Evolutionary conservation across 2,888 invertebrate species (phyloP), one percentile per base, ranked within the genome.

Genomic region (Orchesella flavescens): DNA sequence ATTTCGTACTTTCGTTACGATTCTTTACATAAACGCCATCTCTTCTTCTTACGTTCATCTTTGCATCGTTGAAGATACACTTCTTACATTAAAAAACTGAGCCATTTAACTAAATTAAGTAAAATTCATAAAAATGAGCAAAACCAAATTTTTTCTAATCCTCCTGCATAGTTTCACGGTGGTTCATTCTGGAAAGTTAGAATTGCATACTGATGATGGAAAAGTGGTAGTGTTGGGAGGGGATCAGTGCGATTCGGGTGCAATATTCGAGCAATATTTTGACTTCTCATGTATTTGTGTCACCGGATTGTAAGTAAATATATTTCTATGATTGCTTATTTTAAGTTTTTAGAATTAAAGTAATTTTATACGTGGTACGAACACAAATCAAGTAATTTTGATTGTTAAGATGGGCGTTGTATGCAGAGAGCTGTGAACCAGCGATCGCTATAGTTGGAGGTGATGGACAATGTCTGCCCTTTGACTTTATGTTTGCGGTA

Each of bases 371-470:
- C 7, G 17, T 55, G 7, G 55, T 15, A 55, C 5, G 9, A 10
- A 57, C 57, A 57, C 57, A 7, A 57, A 46, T 46, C n/a, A 43
- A 13, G 43, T 46, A 34, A 23, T 15, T 53, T 17, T 63, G 19
- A 68, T 49, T 46, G 1, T 59, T 1, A 15, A 84, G 84, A 43
- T 84, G 84, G 84, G 80, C 71, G 53, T 75, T 84, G 65, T 84
- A 81, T 46, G n/a, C 55, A n/a, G 21, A 21, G 12, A 76, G 69
- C 15, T 84, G 84, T 46, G 55, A 34, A 0, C 19, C 5, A 13
- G 81, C 78, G 3, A 0, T 13, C 15, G 44, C 44, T 13, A 53
- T 84, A 12, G 43, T 69, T 49, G 84, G 75, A 10, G 81, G 71
- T 0, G 61, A 59, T 19, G 84, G 65, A 15, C 81, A 81, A 69